Conservation (phyloP, 2,888 invertebrate species). For the Antitype chi region DNA sequence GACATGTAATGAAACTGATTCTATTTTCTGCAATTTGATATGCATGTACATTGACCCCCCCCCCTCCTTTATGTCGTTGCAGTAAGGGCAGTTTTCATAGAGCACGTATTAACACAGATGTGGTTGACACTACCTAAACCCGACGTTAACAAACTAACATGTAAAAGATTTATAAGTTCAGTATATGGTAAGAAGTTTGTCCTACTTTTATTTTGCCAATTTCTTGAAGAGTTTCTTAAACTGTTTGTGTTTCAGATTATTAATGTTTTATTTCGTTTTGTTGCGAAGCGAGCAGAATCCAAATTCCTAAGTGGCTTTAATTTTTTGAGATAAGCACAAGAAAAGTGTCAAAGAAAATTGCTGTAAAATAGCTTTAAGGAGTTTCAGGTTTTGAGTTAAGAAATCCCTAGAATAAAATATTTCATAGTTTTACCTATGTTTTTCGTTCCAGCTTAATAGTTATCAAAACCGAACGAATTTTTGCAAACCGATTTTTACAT, state of each 20-base stretch:
- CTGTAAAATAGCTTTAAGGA: neutral
- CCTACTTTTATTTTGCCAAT: slow-evolving; percentile 34
- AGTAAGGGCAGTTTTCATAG: neutral
- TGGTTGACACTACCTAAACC: neutral
- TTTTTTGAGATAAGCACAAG: neutral
- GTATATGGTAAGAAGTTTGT: slow-evolving; percentile 30
- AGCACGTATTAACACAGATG: neutral
- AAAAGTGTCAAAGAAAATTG: neutral
- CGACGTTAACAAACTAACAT: slow-evolving; percentile 12
- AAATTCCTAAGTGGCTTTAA: slow-evolving; percentile 3
- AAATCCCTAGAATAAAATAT: neutral
- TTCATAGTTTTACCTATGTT: neutral
- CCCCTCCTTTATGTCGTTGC: neutral
- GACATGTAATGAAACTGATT: too few species aligned
- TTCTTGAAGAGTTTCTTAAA: slow-evolving; percentile 20
- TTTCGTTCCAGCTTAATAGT: neutral
- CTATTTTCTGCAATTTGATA: too few species aligned
- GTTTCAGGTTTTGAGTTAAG: neutral
- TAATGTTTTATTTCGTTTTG: slow-evolving; percentile 24
- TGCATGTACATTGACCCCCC: too few species aligned
- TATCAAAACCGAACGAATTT: neutral
- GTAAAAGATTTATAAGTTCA: slow-evolving; percentile 7
- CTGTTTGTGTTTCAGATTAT: slow-evolving; percentile 19
- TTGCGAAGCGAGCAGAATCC: neutral
- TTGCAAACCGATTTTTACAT: neutral